Conservation (phyloP, 2,888 invertebrate genomes). For the Andrena bicolor region DNA sequence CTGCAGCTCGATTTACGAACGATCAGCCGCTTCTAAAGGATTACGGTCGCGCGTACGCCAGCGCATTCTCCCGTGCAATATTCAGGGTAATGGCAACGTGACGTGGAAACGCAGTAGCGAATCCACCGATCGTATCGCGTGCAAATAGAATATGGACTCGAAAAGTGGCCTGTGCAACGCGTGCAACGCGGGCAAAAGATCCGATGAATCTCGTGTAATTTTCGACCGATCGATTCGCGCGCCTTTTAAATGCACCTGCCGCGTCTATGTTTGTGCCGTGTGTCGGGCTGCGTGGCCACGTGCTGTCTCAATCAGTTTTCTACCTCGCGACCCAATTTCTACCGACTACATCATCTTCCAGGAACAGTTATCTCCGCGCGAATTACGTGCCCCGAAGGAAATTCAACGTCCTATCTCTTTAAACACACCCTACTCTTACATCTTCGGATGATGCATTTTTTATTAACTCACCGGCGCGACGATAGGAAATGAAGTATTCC, state of each 20-base stretch:
- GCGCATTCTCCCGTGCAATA: slow-evolving; percentile 58
- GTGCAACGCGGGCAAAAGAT: neutral
- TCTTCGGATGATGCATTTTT: too few species aligned
- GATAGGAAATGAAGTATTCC: too few species aligned
- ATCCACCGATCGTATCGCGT: slow-evolving; percentile 46
- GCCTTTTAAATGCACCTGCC: neutral
- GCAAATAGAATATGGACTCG: slow-evolving; percentile 61
- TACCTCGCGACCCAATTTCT: neutral
- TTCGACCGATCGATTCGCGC: neutral
- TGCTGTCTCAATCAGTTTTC: neutral
- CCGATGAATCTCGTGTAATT: slow-evolving; percentile 15
- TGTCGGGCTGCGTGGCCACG: neutral
- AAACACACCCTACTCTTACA: too few species aligned
- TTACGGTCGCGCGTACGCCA: slow-evolving; percentile 45
- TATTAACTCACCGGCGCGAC: too few species aligned
- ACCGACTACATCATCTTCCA: neutral
- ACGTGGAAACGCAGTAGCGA: slow-evolving; percentile 40
- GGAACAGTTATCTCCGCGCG: too few species aligned
- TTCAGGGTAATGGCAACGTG: slow-evolving; percentile 61
- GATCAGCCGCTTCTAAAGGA: slow-evolving; percentile 62
- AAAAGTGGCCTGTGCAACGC: slow-evolving; percentile 11
- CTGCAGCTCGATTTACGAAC: slow-evolving; percentile 46
- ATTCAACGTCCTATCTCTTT: too few species aligned
- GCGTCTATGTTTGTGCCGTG: too few species aligned
- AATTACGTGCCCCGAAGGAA: too few species aligned